Conservation (phyloP, 2,797 vertebrate species). For the Chrysolophus pictus region DNA sequence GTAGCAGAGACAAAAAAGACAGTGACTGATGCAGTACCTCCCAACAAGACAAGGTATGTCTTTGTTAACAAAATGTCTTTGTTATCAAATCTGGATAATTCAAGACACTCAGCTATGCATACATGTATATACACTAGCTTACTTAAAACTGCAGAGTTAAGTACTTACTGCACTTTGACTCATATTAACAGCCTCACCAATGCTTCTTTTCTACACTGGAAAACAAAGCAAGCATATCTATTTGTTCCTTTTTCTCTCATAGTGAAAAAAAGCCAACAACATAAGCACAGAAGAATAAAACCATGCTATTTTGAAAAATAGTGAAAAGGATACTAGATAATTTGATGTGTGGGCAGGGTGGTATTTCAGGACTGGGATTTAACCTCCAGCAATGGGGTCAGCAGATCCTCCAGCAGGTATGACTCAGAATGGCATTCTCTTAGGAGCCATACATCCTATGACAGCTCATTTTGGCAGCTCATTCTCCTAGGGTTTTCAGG, state of each 20-base stretch:
- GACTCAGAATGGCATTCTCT: neutral
- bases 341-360: neutral
- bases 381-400: rapidly evolving
- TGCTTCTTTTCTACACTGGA: neutral
- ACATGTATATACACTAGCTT: neutral
- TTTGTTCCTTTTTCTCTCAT: neutral
- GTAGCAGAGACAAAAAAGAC: neutral
- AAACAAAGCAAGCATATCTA: neutral
- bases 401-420: neutral
- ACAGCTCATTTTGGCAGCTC: neutral
- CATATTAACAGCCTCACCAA: neutral
- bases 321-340: neutral
- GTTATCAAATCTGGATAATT: neutral
- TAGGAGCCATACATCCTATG: neutral
- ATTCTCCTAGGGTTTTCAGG: neutral
- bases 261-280: neutral
- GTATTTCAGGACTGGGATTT: neutral
- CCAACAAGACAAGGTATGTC: too few species aligned
- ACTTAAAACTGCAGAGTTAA: neutral
- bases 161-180: neutral
- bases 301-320: neutral
- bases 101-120: neutral
- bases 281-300: neutral
- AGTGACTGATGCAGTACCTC: rapidly evolving
- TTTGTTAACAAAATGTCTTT: neutral